Evolutionary conservation across 2,113 vertebrate species (phyloP).

Genomic region (Vulpes vulpes): DNA sequence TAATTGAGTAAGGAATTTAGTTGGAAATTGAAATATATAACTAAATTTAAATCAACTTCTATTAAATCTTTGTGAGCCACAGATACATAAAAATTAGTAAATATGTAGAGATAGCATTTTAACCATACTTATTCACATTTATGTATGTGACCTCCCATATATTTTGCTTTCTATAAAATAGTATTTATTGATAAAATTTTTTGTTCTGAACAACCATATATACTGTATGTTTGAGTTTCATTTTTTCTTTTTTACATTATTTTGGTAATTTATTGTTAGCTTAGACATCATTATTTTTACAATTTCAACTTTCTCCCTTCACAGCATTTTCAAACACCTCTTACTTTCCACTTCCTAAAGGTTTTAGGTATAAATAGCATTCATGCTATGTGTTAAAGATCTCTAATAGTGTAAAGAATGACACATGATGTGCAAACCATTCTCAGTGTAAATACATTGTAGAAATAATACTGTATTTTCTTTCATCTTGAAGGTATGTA

Average conservation of each 20-base stretch:
- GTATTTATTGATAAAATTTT: background rate
- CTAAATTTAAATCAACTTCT: background rate
- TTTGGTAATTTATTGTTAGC: background rate
- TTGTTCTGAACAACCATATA: background rate
- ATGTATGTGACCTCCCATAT: background rate
- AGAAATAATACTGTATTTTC: background rate
- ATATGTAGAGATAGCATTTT: background rate
- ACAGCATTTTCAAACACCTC: slow-evolving; percentile 16
- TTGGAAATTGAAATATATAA: slow-evolving; percentile 16
- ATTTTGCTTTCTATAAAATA: slow-evolving; percentile 4
- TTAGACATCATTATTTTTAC: background rate
- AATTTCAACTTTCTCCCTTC: background rate
- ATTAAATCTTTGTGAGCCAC: slow-evolving; percentile 27
- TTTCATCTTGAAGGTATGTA: background rate
- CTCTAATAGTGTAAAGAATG: background rate
- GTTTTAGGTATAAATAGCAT: background rate
- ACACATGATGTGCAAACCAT: background rate
- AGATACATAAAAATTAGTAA: background rate
- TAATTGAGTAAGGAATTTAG: background rate
- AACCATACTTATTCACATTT: background rate
- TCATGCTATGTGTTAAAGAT: background rate
- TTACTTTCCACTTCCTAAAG: background rate
- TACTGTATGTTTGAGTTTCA: background rate
- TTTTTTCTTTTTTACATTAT: background rate
- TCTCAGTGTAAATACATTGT: background rate